Base-by-base conservation (phyloP, 2,888 invertebrate species). In the Netelia fuscicornis region DNA sequence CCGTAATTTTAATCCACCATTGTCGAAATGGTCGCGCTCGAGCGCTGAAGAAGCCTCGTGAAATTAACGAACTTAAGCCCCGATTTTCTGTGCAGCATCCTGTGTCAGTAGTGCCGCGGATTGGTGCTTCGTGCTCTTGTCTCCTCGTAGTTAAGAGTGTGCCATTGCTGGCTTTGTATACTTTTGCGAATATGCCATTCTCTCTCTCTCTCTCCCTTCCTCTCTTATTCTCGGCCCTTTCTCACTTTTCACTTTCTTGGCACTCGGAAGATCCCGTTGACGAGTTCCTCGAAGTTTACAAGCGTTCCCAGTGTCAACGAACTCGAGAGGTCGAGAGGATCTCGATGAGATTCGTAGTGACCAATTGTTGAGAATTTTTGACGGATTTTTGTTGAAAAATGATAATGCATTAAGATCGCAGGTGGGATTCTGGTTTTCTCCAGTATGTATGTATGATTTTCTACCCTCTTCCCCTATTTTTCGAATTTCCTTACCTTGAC, bases 41-140 rank as follows among this genome's bases (percentile, higher is more conserved):
- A 86, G 83, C 77, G 67, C 83, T 89, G 87, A 89, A 81, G 83
- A 89, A 89, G 88, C 87, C 86, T 89, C 89, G 88, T 88, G 89
- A 90, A 91, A 91, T 91, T 91, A 91, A 91, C 91, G 91, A 91
- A 91, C 92, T 91, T 90, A 89, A 88, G 89, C 89, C 87, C 89
- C 89, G 87, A 88, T 90, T 90, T 89, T 65, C 68, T 81, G 77
- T 6, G 37, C 72, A 72, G 77, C 71, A 25, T 42, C 65, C 71
- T 30, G 77, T 58, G 62, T 74, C 48, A 60, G 72, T 62, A 11
- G 52, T 42, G n/a, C 25, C 56, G 52, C 56, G 9, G 86, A 83
- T 85, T 56, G 67, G 83, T 75, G 72, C 42, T 56, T 70, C n/a
- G 25, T 54, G 76, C 71, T 65, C 20, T 72, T 64, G 11, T 58